These are phyloP conservation scores for Cyprinodon brontotheroides DNA, from an alignment of 2,113 vertebrate genomes.

Conservation along the genomic window DNA sequence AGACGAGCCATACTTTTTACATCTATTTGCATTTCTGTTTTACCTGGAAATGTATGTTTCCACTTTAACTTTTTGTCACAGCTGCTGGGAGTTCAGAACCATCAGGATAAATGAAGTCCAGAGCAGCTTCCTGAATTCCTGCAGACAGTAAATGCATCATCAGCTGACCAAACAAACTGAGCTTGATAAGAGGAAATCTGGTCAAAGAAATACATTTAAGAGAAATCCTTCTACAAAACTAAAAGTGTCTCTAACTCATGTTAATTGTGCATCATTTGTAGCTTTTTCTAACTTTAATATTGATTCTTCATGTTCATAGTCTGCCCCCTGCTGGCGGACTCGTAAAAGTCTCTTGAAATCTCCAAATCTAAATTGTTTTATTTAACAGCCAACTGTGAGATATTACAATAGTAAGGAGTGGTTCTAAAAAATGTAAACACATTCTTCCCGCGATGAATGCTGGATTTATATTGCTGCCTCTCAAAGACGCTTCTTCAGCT, in stretches of 20 bases:
- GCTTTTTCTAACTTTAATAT: not conserved
- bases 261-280: too few species aligned
- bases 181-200: not conserved
- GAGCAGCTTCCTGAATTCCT: constrained; percentile 43
- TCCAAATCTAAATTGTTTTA: too few species aligned
- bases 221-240: too few species aligned
- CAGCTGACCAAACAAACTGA: not conserved
- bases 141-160: constrained; percentile 17
- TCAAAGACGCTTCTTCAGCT: not conserved
- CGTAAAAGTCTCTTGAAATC: not conserved
- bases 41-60: constrained; percentile 9
- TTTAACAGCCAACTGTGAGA: not conserved
- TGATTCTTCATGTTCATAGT: too few species aligned
- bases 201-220: not conserved
- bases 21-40: not conserved
- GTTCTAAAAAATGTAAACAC: not conserved
- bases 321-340: constrained; percentile 4
- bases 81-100: constrained; percentile 39
- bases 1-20: not conserved
- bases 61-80: constrained; percentile 26
- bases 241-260: not conserved
- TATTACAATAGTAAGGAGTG: not conserved
- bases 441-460: not conserved
- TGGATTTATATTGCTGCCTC: not conserved
- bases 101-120: constrained; percentile 44